phyloP scores from a whole-genome alignment of 2,797 vertebrate genomes.

The Lutjanus campechanus region DNA sequence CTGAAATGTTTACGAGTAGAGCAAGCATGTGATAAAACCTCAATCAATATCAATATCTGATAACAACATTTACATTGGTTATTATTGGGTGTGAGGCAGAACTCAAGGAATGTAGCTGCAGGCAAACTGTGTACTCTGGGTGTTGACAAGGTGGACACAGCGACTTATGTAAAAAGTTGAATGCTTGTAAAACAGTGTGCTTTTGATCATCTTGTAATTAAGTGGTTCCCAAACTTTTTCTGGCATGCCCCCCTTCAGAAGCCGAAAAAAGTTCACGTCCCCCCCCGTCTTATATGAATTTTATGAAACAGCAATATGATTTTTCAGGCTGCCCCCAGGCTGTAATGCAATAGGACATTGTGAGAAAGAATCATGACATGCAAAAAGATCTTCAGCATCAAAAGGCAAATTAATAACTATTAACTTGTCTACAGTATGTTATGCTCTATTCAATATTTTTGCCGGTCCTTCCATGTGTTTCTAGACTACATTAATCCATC shows the following conservation, averaged over 20 bases:
- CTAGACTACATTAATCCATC: neutral
- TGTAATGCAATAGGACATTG: neutral
- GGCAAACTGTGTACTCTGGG: constrained; percentile 6
- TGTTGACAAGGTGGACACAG: neutral
- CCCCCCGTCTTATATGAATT: neutral
- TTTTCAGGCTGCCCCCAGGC: neutral
- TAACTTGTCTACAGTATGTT: neutral
- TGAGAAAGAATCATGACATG: neutral
- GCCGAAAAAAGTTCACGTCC: too few relatives aligned
- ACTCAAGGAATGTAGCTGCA: neutral
- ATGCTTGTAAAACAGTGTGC: neutral
- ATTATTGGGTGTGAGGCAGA: constrained; percentile 20
- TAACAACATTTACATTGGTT: constrained; percentile 27
- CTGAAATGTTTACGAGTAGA: constrained; percentile 46
- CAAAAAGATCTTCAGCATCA: neutral
- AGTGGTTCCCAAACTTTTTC: too few relatives aligned
- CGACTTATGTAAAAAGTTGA: neutral
- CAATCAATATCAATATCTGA: constrained; percentile 52
- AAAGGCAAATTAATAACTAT: neutral
- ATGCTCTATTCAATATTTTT: neutral
- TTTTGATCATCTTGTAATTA: neutral
- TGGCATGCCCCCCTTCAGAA: too few relatives aligned
- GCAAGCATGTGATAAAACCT: constrained; percentile 35
- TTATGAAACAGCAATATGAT: neutral
- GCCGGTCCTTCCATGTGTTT: neutral